phyloP scores from a whole-genome alignment of 1,140 invertebrate species.

The Nylanderia fulva region DNA sequence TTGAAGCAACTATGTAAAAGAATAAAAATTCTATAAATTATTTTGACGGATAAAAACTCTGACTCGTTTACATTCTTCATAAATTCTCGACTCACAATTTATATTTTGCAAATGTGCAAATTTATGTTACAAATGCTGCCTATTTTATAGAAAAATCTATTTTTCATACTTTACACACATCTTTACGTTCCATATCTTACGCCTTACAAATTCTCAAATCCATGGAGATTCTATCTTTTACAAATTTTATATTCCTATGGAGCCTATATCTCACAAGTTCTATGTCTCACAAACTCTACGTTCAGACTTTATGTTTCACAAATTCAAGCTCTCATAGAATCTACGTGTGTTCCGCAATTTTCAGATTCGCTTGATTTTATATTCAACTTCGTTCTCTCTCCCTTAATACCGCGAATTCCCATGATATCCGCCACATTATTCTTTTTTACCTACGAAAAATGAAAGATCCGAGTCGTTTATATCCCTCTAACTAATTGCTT shows the following conservation, averaged over 20 bases:
- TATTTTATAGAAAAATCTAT: background rate
- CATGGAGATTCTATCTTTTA: conserved; percentile 26
- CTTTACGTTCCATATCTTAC: background rate
- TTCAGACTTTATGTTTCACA: conserved; percentile 54
- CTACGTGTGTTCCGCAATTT: conserved; percentile 42
- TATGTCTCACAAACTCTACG: conserved; percentile 29
- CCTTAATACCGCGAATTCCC: too few species aligned
- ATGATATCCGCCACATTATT: background rate
- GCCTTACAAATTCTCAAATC: conserved; percentile 13
- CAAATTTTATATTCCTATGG: conserved; percentile 43
- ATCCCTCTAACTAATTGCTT: conserved; percentile 59
- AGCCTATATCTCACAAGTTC: conserved; percentile 22
- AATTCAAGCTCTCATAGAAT: conserved; percentile 37
- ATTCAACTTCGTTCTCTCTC: conserved; percentile 1
- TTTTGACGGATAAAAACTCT: background rate
- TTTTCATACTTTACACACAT: background rate
- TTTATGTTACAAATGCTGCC: background rate
- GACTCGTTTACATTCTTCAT: background rate
- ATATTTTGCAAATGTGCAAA: background rate
- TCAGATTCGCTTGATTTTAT: conserved; percentile 37
- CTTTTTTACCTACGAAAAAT: conserved; percentile 28
- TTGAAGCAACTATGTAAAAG: background rate
- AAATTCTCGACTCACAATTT: background rate
- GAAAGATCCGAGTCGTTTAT: conserved; percentile 48
- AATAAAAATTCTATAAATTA: background rate